These are phyloP conservation scores for Lithophane socia DNA, from an alignment of 2,888 invertebrate genomes.

Conservation along the genomic window DNA sequence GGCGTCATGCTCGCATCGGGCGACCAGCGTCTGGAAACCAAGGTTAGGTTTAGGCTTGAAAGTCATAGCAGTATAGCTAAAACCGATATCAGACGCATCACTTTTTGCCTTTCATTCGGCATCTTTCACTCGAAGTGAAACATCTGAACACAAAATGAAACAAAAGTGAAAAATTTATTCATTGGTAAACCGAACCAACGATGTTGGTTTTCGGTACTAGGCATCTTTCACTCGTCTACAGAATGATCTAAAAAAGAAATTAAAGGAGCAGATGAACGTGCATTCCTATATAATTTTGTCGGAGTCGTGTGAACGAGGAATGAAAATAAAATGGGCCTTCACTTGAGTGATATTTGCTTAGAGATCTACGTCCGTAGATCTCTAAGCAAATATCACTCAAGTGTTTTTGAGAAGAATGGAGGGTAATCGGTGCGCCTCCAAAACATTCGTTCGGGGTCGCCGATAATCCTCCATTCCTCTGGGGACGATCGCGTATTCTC, in stretches of 20 bases:
- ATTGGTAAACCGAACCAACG: too few relatives aligned
- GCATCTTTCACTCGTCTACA: not conserved
- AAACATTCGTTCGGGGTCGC: too few relatives aligned
- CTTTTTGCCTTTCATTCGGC: not conserved
- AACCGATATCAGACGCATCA: too few relatives aligned
- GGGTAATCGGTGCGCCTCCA: too few relatives aligned
- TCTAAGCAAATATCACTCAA: too few relatives aligned
- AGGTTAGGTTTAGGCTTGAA: not conserved
- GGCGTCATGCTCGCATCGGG: conserved; percentile 99
- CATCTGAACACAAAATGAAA: not conserved
- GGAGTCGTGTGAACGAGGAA: too few relatives aligned
- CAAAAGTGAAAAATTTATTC: not conserved
- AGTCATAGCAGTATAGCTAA: not conserved
- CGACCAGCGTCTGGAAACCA: conserved; percentile 92
- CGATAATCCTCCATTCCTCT: too few relatives aligned
- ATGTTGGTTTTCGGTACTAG: not conserved
- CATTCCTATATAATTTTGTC: not conserved
- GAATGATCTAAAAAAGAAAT: not conserved
- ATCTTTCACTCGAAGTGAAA: not conserved
- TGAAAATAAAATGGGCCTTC: too few relatives aligned
- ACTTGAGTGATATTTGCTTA: too few relatives aligned
- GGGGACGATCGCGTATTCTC: too few relatives aligned
- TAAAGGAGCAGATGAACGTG: not conserved
- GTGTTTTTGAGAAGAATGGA: too few relatives aligned
- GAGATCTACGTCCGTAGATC: too few relatives aligned